Percentiles rank a stretch among this genome's conserved stretches.
Evolutionary conservation across 2,888 invertebrate species (phyloP).

Genomic region (Pachycephus smyrnensis): DNA sequence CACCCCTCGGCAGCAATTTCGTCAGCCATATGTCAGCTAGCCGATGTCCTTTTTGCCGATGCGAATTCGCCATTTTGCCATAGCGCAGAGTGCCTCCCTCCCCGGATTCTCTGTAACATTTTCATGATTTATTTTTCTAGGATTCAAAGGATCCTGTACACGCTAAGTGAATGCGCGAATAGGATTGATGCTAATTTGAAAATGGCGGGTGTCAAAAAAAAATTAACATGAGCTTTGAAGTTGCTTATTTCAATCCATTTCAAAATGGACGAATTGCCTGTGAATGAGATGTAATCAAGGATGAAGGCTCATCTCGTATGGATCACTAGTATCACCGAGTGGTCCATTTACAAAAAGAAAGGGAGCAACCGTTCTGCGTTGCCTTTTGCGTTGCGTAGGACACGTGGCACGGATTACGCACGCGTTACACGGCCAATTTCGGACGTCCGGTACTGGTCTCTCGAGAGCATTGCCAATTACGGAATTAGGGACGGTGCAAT

Average conservation of each 20-base stretch:
- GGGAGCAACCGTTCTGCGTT: constrained; percentile 21
- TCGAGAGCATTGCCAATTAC: constrained; percentile 1
- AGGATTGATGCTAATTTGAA: constrained; percentile 39
- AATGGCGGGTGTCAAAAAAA: constrained; percentile 27
- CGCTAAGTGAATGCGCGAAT: background rate
- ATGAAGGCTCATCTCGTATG: constrained; percentile 23
- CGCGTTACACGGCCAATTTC: constrained; percentile 62
- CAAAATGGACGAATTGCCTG: constrained; percentile 47
- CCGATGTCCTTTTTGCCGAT: constrained; percentile 51
- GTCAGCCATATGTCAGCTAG: constrained; percentile 61
- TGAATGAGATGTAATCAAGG: constrained; percentile 54
- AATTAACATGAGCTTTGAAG: constrained; percentile 56
- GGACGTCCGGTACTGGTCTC: constrained; percentile 26
- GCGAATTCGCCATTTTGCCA: background rate
- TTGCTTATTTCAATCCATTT: constrained; percentile 53
- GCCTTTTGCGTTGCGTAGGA: constrained; percentile 37
- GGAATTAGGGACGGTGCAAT: background rate
- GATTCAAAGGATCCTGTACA: background rate
- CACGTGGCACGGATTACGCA: constrained; percentile 64
- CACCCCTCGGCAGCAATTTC: constrained; percentile 61
- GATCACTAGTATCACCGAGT: background rate
- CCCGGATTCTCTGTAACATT: background rate
- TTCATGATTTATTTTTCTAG: background rate
- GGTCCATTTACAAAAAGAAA: constrained; percentile 10
- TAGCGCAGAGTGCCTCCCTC: background rate